Evolutionary conservation across 1,140 invertebrate species (phyloP), one percentile per base, ranked within the genome.

Genomic region (Penaeus indicus): DNA sequence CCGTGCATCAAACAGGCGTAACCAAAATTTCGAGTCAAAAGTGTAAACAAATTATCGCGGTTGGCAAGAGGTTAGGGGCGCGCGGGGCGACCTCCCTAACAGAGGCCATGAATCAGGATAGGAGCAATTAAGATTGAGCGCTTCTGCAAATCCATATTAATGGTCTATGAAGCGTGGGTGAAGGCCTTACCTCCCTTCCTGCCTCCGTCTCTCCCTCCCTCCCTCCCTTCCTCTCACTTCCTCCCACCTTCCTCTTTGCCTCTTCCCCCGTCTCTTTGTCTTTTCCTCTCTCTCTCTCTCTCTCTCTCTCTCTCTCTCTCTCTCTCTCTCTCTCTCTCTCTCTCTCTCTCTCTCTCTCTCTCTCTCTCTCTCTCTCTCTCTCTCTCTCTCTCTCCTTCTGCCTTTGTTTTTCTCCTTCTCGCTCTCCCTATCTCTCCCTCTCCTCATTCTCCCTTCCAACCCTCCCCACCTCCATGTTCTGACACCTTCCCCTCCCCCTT

Each of bases 121-220:
- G 64, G 18, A 38, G 10, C 83, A 75, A 84, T 84, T 84, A 84
- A 84, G 83, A 84, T 84, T 67, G 83, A 84, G 69, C 83, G 83
- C 19, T 84, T 72, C 64, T 75, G 83, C 67, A 84, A 84, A 84
- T 84, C 72, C 72, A 78, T 77, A 85, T 85, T 77, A 85, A 79
- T 79, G 72, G 63, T 22, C 54, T 22, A 61, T 32, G 75, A 85
- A 61, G 10, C 84, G 54, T 62, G n/a, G 47, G 42, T 75, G 72
- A 75, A 38, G n/a, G 25, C 42, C 21, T n/a, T 27, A 60, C 11
- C 22, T 60, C 47, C 62, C 79, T n/a, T 21, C 27, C 47, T 81
- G 42, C 27, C 79, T 81, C 42, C 22, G 19, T n/a, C 18, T 61
- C 42, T 81, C 10, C 38, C 69, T 75, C 18, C 42, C 72, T 75